Conservation (phyloP, 2,113 vertebrate genomes). For the Recurvirostra avosetta region DNA sequence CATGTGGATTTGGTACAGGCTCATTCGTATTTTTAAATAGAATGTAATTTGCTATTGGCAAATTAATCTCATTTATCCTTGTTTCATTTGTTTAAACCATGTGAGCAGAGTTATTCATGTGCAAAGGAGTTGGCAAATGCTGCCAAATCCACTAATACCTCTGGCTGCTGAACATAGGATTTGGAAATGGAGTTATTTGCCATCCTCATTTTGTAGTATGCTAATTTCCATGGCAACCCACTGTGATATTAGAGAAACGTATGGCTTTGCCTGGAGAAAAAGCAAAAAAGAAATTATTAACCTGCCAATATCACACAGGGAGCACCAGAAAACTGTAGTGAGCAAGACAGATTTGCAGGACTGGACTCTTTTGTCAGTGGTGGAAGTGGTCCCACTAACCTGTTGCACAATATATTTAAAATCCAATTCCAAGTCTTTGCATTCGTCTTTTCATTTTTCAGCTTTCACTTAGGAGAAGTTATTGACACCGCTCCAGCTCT, state of each 20-base stretch:
- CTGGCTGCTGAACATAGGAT: conserved; percentile 15
- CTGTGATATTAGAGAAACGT: neutral
- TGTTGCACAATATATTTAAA: neutral
- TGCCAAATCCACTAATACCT: conserved; percentile 36
- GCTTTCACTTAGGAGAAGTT: neutral
- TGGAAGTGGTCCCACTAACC: neutral
- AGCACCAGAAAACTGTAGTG: neutral
- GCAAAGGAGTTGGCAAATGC: conserved; percentile 15
- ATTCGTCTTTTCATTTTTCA: neutral
- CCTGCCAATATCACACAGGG: neutral
- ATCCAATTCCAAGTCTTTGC: neutral
- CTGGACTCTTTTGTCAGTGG: neutral
- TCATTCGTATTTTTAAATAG: conserved; percentile 7
- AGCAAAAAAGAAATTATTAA: neutral
- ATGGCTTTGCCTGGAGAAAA: neutral
- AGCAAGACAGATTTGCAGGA: neutral
- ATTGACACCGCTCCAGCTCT: neutral
- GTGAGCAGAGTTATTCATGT: conserved; percentile 12
- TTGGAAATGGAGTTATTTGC: conserved; percentile 18
- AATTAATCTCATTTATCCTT: conserved; percentile 40
- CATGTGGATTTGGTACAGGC: neutral
- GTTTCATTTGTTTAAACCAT: conserved; percentile 33
- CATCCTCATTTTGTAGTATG: neutral
- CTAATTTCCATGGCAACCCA: neutral
- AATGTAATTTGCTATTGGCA: conserved; percentile 44